Percentiles rank a stretch among this genome's conserved stretches.
phyloP scores from a whole-genome alignment of 2,888 invertebrate species.

The Drosophila paranaensis region DNA sequence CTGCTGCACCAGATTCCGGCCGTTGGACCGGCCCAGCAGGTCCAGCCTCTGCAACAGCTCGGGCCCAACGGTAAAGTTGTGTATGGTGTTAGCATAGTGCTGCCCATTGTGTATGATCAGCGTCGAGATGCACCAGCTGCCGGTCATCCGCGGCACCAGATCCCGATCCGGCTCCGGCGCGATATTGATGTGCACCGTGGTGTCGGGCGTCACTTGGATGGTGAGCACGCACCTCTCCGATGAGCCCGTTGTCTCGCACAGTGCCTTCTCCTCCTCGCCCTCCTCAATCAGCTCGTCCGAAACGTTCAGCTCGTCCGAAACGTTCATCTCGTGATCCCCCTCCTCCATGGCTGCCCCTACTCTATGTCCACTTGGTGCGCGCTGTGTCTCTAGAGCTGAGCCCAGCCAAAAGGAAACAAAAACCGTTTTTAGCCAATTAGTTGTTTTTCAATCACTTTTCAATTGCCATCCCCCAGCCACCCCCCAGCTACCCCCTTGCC shows the following conservation, averaged over 20 bases:
- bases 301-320: neutral
- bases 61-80: slow-evolving; percentile 2
- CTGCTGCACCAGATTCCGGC: neutral
- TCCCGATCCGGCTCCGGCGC: neutral
- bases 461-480: neutral
- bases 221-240: slow-evolving; percentile 1
- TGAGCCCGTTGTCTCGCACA: neutral
- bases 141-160: accelerated
- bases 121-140: slow-evolving; percentile 33
- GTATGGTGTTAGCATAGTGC: slow-evolving; percentile 16
- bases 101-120: slow-evolving; percentile 28
- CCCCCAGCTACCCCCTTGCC: slow-evolving; percentile 12
- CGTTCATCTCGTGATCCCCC: neutral
- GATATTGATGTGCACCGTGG: slow-evolving; percentile 21
- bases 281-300: neutral
- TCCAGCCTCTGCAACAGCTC: slow-evolving; percentile 2
- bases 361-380: neutral
- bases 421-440: slow-evolving; percentile 4
- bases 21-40: neutral
- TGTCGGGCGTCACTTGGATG: slow-evolving; percentile 12
- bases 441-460: slow-evolving; percentile 11
- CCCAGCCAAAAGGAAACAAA: neutral
- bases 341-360: slow-evolving; percentile 11
- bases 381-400: neutral
- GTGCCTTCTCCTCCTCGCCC: slow-evolving; percentile 9